These are phyloP conservation scores for Mormoops blainvillei DNA, from an alignment of 2,113 vertebrate species.

Conservation along the genomic window DNA sequence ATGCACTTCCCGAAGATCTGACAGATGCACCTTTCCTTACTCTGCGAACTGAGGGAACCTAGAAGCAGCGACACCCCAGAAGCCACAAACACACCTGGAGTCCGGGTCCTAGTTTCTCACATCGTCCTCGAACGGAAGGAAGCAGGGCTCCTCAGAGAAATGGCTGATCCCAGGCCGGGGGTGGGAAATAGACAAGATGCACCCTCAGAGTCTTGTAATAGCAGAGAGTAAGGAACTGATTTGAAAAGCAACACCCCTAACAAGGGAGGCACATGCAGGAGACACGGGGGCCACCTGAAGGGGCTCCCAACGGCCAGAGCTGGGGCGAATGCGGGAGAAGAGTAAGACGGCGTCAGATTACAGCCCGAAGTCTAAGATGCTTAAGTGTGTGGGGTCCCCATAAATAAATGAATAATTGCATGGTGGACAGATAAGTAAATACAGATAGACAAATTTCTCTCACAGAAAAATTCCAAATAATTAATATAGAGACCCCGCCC, in stretches of 20 bases:
- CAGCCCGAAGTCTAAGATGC: background rate
- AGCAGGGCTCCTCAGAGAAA: background rate
- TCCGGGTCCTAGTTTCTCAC: background rate
- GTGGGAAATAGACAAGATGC: background rate
- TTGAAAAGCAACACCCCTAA: background rate
- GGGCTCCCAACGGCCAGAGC: background rate
- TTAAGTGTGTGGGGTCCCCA: fast-evolving
- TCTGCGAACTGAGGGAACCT: background rate
- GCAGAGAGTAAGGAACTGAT: background rate
- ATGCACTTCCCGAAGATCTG: background rate
- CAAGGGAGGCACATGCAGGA: fast-evolving
- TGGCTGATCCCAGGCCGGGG: background rate
- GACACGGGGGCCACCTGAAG: fast-evolving
- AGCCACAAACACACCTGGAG: too few relatives aligned
- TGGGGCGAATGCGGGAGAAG: background rate
- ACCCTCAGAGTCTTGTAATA: background rate
- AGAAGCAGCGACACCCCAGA: fast-evolving
- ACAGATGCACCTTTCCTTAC: fast-evolving
- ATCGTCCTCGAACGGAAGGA: fast-evolving
- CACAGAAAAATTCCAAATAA: background rate
- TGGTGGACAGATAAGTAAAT: background rate
- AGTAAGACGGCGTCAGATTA: background rate
- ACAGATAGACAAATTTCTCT: background rate
- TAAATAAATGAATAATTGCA: background rate
- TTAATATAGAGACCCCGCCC: fast-evolving